Conservation (phyloP, 2,113 vertebrate species). For the Grantiella picta region DNA sequence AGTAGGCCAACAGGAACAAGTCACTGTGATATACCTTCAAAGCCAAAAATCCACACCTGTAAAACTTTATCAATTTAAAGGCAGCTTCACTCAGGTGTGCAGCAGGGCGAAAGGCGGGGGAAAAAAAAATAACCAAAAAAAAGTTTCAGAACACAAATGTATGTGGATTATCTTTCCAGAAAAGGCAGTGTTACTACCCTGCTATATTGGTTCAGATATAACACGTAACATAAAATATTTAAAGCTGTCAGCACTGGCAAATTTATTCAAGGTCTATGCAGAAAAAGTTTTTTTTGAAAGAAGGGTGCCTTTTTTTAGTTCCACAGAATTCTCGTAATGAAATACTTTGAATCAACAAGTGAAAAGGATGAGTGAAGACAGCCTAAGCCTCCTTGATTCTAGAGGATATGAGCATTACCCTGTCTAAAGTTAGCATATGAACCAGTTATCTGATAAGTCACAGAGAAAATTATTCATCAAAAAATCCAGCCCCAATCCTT, state of each 20-base stretch:
- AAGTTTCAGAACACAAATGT: background rate
- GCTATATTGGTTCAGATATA: background rate
- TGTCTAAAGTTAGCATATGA: background rate
- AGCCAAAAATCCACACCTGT: background rate
- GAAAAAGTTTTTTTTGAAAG: background rate
- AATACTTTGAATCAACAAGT: background rate
- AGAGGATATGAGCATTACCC: background rate
- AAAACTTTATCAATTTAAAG: background rate
- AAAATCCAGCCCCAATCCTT: background rate
- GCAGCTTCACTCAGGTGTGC: background rate
- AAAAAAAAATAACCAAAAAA: background rate
- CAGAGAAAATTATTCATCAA: background rate
- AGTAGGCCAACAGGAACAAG: background rate
- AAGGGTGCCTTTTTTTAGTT: background rate
- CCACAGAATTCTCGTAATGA: background rate
- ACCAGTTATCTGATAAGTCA: background rate
- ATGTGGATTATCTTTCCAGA: background rate
- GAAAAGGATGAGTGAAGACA: background rate
- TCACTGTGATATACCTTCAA: background rate
- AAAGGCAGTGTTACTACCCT: background rate
- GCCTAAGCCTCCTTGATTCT: background rate
- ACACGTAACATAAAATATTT: background rate
- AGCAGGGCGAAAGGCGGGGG: rapidly evolving
- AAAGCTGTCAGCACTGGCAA: background rate
- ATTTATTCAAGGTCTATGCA: background rate